Evolutionary conservation across 1,140 invertebrate species (phyloP).

Genomic region (Gryllus bimaculatus): DNA sequence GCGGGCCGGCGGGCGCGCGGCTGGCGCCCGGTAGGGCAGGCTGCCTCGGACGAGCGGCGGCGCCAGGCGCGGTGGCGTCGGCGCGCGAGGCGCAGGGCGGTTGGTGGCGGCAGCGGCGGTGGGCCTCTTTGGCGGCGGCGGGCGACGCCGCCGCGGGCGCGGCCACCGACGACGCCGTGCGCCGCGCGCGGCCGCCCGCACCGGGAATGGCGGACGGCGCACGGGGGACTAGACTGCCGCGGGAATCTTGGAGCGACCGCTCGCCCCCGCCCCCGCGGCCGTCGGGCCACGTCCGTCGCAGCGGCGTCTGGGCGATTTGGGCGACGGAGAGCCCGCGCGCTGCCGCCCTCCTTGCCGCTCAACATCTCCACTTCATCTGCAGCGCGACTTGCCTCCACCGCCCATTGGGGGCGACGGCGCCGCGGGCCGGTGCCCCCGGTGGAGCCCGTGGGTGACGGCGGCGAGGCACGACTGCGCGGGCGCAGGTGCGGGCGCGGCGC

Average conservation of each 20-base stretch:
- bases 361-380: constrained; percentile 79
- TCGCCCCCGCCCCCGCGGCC: not conserved
- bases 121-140: not conserved
- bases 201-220: constrained; percentile 17
- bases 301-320: not conserved
- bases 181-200: not conserved
- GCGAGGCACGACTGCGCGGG: not conserved
- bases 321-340: not conserved
- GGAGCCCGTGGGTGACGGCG: not conserved
- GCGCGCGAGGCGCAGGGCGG: constrained; percentile 20
- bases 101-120: constrained; percentile 7
- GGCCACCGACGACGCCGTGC: not conserved
- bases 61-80: constrained; percentile 29
- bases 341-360: constrained; percentile 32
- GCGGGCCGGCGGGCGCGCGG: constrained; percentile 16
- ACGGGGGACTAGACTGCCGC: constrained; percentile 52
- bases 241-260: constrained; percentile 55
- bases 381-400: constrained; percentile 48
- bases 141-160: too few species aligned
- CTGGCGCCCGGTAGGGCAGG: constrained; percentile 25
- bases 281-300: constrained; percentile 11
- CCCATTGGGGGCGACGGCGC: too few species aligned
- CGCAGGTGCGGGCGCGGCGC: not conserved
- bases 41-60: constrained; percentile 26
- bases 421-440: not conserved